Evolutionary conservation across 2,113 vertebrate genomes (phyloP).

Genomic region (Apodemus sylvaticus): DNA sequence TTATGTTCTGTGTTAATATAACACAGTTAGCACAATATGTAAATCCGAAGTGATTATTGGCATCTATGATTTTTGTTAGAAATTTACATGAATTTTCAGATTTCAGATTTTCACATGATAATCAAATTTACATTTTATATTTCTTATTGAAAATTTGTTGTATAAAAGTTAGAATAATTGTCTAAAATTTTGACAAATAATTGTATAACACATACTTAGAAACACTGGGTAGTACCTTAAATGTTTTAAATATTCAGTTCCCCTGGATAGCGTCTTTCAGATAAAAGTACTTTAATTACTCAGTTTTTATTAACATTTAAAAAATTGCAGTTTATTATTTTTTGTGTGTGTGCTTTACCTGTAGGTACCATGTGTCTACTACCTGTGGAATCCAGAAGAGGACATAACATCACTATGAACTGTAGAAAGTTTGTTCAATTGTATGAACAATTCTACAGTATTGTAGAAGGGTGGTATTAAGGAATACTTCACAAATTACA

Average conservation of each 20-base stretch:
- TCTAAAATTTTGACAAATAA: neutral
- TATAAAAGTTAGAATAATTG: neutral
- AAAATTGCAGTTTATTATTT: neutral
- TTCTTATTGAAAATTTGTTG: neutral
- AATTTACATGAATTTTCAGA: neutral
- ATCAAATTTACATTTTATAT: neutral
- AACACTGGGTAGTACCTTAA: neutral
- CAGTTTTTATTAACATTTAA: neutral
- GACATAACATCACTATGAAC: neutral
- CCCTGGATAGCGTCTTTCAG: neutral
- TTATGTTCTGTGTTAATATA: neutral
- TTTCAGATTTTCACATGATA: neutral
- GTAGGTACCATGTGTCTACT: neutral
- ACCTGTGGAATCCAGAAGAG: neutral
- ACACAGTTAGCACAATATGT: neutral
- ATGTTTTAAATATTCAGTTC: neutral
- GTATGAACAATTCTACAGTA: too few relatives aligned
- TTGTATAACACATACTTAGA: neutral
- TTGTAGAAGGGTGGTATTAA: neutral
- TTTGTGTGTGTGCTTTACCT: neutral
- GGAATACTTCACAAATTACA: neutral
- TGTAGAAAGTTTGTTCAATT: too few relatives aligned
- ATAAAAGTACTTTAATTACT: neutral
- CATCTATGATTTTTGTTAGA: neutral
- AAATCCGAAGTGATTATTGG: neutral